Evolutionary conservation across 1,140 invertebrate species (phyloP).

Genomic region (Latrodectus geometricus): DNA sequence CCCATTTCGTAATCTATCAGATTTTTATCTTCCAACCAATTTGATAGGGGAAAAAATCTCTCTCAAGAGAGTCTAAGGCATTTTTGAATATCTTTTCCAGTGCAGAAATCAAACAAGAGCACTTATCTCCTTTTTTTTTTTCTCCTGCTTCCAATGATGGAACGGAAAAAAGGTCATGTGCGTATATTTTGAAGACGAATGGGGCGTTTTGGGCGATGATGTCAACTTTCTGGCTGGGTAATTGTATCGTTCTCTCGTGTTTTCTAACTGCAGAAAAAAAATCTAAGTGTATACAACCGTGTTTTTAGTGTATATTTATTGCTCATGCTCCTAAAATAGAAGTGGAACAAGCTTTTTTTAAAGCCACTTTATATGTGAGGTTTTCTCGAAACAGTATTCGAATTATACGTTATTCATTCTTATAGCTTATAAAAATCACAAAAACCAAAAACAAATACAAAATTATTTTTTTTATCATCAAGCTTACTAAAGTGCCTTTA

Average conservation of each 20-base stretch:
- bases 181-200: constrained; percentile 22
- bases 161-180: constrained; percentile 9
- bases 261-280: not conserved
- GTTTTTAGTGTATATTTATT: not conserved
- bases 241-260: not conserved
- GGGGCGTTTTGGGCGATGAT: constrained; percentile 34
- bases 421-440: too few species aligned
- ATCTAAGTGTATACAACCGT: not conserved
- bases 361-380: too few species aligned
- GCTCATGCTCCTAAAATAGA: not conserved
- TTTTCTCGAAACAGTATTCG: too few species aligned
- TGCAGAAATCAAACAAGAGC: not conserved
- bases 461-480: too few species aligned
- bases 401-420: too few species aligned
- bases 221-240: constrained; percentile 13
- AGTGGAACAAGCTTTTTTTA: not conserved
- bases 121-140: not conserved
- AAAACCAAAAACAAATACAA: too few species aligned
- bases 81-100: too few species aligned
- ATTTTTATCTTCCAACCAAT: too few species aligned
- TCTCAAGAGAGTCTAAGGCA: too few species aligned
- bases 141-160: not conserved
- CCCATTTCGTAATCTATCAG: too few species aligned
- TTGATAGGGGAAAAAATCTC: too few species aligned
- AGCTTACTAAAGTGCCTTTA: too few species aligned